These are phyloP conservation scores for Melanostoma mellinum DNA, from an alignment of 2,888 invertebrate species.

Conservation along the genomic window DNA sequence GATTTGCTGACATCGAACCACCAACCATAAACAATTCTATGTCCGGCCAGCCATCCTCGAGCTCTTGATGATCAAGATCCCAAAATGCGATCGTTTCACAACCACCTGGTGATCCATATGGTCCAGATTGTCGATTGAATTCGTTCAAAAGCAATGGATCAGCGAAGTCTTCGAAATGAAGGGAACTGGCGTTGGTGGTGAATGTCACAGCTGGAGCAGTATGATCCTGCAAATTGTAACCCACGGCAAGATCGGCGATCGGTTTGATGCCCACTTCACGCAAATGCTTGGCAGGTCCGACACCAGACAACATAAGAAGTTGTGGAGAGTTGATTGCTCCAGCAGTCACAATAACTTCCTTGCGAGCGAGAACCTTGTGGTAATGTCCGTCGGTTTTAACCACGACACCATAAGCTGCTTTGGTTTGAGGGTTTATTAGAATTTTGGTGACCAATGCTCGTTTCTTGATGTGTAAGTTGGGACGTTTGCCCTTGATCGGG, in stretches of 20 bases:
- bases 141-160: slow-evolving; percentile 78
- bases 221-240: slow-evolving; percentile 86
- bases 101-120: slow-evolving; percentile 84
- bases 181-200: slow-evolving; percentile 81
- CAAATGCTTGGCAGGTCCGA: slow-evolving; percentile 85
- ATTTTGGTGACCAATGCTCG: slow-evolving; percentile 84
- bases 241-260: slow-evolving; percentile 85
- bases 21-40: slow-evolving; percentile 87
- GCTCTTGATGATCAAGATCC: slow-evolving; percentile 84
- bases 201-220: slow-evolving; percentile 88
- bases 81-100: slow-evolving; percentile 86
- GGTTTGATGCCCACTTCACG: slow-evolving; percentile 83
- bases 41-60: slow-evolving; percentile 85
- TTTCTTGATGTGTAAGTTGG: slow-evolving; percentile 84
- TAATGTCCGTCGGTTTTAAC: slow-evolving; percentile 82
- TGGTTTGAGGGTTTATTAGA: slow-evolving; percentile 83
- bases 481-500: slow-evolving; percentile 82
- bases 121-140: slow-evolving; percentile 81
- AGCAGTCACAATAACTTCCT: slow-evolving; percentile 88
- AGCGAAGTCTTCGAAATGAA: slow-evolving; percentile 80
- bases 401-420: slow-evolving; percentile 84
- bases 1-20: slow-evolving; percentile 82
- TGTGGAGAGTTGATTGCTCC: slow-evolving; percentile 92
- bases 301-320: slow-evolving; percentile 90
- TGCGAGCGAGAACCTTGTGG: slow-evolving; percentile 83